Evolutionary conservation across 1,140 invertebrate species (phyloP), one percentile per base, ranked within the genome.

Genomic region (Cydia pomonella): DNA sequence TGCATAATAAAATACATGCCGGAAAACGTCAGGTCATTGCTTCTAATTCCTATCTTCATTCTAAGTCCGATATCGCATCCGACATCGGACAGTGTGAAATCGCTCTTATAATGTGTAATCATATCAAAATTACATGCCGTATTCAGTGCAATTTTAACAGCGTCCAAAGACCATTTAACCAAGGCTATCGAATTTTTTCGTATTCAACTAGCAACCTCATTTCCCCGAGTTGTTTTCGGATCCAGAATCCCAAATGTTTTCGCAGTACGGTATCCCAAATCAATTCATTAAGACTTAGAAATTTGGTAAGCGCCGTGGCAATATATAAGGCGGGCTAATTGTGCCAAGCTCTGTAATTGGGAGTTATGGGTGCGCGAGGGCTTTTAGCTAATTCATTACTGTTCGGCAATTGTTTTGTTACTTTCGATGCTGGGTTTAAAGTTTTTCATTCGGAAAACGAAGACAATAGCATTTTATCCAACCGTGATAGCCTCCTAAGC

Each of bases 321-420:
- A 73, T 74, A 62, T 62, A 74, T 59, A 74, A 63, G 41, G 74
- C 5, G 73, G 79, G 77, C 79, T 87, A 85, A 87, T 87, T 83
- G 85, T 85, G 81, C 80, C 79, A 76, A 73, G 75, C 76, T 73
- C 77, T 77, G 78, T 87, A 86, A 87, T 87, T 86, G 82, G 81
- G 76, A 87, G 77, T 86, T 86, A 87, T 86, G 81, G 80, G 79
- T 73, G 75, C 74, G 75, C 80, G 79, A 84, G 79, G 75, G 79
- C 81, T 81, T 78, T 85, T 82, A 82, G 79, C 75, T 82, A 83
- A 86, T 87, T 87, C 84, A 87, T 87, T 81, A 78, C 73, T 74
- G 76, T 78, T 33, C 25, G 16, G 23, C 75, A 75, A 80, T 77
- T 76, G 72, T 77, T 73, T 69, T 69, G 27, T 18, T 69, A 38